Evolutionary conservation across 2,888 invertebrate species (phyloP), one percentile per base, ranked within the genome.

Genomic region (Parnassius orleans): DNA sequence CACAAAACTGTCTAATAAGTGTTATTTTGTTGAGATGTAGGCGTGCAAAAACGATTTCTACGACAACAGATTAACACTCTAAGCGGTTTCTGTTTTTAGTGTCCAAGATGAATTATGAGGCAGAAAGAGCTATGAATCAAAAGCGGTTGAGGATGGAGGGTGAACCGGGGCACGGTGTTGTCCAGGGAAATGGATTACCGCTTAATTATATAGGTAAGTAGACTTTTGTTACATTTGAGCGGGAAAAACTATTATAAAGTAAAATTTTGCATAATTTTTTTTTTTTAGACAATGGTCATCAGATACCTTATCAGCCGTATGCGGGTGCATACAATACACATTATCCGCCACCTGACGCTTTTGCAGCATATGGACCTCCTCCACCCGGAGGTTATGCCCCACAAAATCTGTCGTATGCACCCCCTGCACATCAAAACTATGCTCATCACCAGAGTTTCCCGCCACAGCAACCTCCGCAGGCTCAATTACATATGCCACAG

Each of bases 31-130:
- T 72, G 71, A 69, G 70, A 69, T 73, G 73, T 68, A 69, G 68
- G 69, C 69, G 70, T 75, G 68, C 72, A 75, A 77, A 81, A 80
- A 75, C 68, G 69, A 61, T 70, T 67, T 68, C 65, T n/a, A n/a
- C n/a, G n/a, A n/a, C 65, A 68, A 66, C 66, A 63, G 75, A 74
- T 76, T n/a, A n/a, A 65, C 73, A 74, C 71, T 80, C 65, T 73
- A 76, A 73, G 77, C 71, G 73, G 69, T 76, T 79, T 84, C 72
- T 89, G 80, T 83, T 90, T 90, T 82, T 87, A 91, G 91, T 86
- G 80, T 83, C 79, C 85, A 90, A 88, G 86, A 91, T 91, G 90
- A 91, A 91, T 83, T 91, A 91, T 90, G 91, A 91, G 71, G 89
- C 90, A 65, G 91, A 91, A 81, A 83, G 91, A 82, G 90, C 90